phyloP scores from a whole-genome alignment of 2,113 vertebrate species.

The Pao palembangensis region DNA sequence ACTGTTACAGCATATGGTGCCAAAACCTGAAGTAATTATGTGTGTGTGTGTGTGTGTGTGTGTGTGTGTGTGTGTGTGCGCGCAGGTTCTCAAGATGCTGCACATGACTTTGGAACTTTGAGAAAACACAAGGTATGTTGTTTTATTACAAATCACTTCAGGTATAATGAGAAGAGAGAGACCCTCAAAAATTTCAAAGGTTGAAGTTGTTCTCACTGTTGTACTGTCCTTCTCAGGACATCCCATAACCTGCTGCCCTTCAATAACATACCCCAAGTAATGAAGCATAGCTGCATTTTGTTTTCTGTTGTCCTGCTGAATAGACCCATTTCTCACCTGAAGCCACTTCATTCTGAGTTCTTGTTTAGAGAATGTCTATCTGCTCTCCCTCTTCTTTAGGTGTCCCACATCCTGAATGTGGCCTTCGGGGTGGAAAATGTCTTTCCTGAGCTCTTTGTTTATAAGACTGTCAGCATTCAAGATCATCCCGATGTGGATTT shows the following conservation, averaged over 20 bases:
- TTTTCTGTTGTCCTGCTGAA: no score
- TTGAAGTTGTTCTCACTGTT: no score
- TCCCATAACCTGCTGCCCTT: no score
- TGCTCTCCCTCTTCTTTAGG: slow-evolving; percentile 64
- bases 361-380: no score
- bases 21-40: no score
- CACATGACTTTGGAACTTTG: slow-evolving; percentile 85
- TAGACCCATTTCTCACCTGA: no score
- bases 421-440: slow-evolving; percentile 91
- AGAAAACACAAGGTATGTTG: slow-evolving; percentile 83
- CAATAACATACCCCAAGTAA: no score
- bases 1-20: no score
- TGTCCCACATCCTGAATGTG: slow-evolving; percentile 93
- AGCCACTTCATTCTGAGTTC: no score
- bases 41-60: not conserved
- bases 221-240: no score
- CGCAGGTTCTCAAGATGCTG: slow-evolving; percentile 90
- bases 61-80: slow-evolving; percentile 28
- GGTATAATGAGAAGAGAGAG: not conserved
- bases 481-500: slow-evolving; percentile 89
- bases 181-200: no score
- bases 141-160: not conserved
- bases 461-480: slow-evolving; percentile 82
- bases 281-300: no score
- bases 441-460: slow-evolving; percentile 80